Base-by-base conservation (phyloP, 2,113 vertebrate genomes). In the Boulengeromyrus knoepffleri region DNA sequence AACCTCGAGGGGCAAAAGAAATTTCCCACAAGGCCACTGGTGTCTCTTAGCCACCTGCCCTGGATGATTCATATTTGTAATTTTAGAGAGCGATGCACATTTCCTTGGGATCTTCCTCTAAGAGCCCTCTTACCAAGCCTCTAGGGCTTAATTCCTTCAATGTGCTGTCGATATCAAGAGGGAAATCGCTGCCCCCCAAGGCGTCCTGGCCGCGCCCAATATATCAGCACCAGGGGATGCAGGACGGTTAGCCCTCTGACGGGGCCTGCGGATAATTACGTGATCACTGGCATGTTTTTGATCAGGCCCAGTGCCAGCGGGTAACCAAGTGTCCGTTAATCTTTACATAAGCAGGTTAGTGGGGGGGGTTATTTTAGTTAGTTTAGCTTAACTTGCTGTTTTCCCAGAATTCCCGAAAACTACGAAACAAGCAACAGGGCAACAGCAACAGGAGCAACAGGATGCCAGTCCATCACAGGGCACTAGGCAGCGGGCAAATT, bases 1-100 rank as follows among this genome's bases (percentile, higher is more conserved):
- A 87, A 87, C 9, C 47, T 31, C 12, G 13, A 47, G 45, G 45
- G 83, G 31, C 27, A 53, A 62, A 87, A 50, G 49, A 87, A 88
- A 42, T 66, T 88, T 50, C 56, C 87, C 87, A 66, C 21, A 66
- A 88, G 52, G 27, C 53, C n/a, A 36, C 39, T 66, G 27, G 39
- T 88, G 36, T 13, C 87, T 62, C 39, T 46, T 46, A 88, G 56
- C 47, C 42, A 62, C 53, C 87, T 45, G 87, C 87, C 87, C 36
- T 5, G 39, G 52, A 88, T 88, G 87, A 88, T 66, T 88, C 56
- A 88, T 88, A 88, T 66, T 39, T 88, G 87, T 36, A 88, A 88
- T 88, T 88, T 88, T 45, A 46, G 8, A n/a, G 87, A 88, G 39
- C 21, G 24, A 31, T 62, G 36, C 10, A 58, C 52, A 24, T 42